A percentile compares a stretch with the other conserved stretches of the same genome.
phyloP scores from a whole-genome alignment of 2,797 vertebrate genomes.

The Bufotes viridis region DNA sequence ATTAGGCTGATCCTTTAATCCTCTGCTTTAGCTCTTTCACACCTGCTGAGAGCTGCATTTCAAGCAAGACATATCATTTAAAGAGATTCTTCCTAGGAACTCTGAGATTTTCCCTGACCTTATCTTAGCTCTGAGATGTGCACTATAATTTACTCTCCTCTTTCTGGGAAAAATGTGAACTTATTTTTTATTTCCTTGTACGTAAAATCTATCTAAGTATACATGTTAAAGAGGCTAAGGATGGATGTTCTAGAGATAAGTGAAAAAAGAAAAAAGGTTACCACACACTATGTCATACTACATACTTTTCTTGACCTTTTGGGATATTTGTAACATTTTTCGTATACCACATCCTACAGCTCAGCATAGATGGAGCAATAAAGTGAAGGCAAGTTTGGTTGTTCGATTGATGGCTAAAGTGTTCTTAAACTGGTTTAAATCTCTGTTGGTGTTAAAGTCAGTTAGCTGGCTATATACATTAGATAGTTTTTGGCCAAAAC shows the following conservation, averaged over 20 bases:
- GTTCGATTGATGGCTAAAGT: background rate
- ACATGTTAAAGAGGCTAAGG: background rate
- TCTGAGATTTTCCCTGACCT: constrained; percentile 16
- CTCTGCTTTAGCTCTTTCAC: constrained; percentile 49
- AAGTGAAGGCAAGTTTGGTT: background rate
- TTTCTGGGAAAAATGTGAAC: background rate
- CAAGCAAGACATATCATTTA: constrained; percentile 32
- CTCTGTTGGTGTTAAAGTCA: no score
- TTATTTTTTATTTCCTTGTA: background rate
- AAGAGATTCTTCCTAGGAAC: constrained; percentile 22
- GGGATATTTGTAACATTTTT: background rate
- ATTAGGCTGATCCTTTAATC: constrained; percentile 57
- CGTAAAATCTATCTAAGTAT: background rate
- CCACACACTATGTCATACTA: no score
- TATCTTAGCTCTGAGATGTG: background rate
- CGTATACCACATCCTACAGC: background rate
- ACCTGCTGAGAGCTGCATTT: constrained; percentile 33
- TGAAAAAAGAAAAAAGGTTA: background rate
- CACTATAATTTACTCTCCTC: background rate
- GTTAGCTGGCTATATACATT: no score
- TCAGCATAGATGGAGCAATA: background rate
- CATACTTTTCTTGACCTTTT: background rate
- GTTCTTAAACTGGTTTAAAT: background rate
- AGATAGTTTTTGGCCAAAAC: no score
- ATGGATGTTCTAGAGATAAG: background rate